Percentiles rank a stretch among this genome's conserved stretches.
Conservation (phyloP, 2,797 vertebrate genomes). For the Coilia nasus region DNA sequence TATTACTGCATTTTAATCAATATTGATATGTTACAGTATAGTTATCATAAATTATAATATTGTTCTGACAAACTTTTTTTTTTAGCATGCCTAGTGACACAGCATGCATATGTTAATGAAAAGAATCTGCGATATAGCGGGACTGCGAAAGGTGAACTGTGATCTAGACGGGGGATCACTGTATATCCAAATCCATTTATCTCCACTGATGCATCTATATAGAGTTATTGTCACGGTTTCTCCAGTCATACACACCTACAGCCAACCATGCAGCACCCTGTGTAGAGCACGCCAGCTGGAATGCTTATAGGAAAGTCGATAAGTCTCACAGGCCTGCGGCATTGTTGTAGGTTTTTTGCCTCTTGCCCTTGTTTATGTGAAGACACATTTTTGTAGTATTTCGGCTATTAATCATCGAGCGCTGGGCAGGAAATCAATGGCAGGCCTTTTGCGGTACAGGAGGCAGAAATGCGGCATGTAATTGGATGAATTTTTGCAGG, state of each 20-base stretch:
- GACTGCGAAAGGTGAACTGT: no score
- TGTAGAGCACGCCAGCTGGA: slow-evolving; percentile 51
- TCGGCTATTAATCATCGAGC: slow-evolving; percentile 67
- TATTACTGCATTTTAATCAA: no score
- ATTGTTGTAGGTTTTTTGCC: slow-evolving; percentile 54
- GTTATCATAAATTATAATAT: no score
- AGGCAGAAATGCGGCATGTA: slow-evolving; percentile 64
- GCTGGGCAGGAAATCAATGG: slow-evolving; percentile 68
- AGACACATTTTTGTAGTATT: slow-evolving; percentile 60
- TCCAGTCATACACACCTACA: background rate
- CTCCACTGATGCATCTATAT: background rate
- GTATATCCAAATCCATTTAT: background rate
- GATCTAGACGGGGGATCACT: no score
- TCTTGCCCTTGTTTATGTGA: slow-evolving; percentile 63
- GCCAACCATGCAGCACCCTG: background rate
- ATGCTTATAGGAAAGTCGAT: slow-evolving; percentile 72
- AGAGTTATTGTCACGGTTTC: no score
- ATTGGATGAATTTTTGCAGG: slow-evolving; percentile 77
- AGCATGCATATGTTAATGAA: no score
- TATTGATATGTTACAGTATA: no score
- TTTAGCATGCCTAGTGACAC: no score
- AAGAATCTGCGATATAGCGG: no score
- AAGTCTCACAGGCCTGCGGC: slow-evolving; percentile 61
- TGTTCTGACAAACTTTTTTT: no score
- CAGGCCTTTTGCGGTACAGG: slow-evolving; percentile 62